Percentiles rank a stretch among this genome's conserved stretches.
These are phyloP conservation scores for Sisor rabdophorus DNA, from an alignment of 2,113 vertebrate genomes.

Conservation along the genomic window DNA sequence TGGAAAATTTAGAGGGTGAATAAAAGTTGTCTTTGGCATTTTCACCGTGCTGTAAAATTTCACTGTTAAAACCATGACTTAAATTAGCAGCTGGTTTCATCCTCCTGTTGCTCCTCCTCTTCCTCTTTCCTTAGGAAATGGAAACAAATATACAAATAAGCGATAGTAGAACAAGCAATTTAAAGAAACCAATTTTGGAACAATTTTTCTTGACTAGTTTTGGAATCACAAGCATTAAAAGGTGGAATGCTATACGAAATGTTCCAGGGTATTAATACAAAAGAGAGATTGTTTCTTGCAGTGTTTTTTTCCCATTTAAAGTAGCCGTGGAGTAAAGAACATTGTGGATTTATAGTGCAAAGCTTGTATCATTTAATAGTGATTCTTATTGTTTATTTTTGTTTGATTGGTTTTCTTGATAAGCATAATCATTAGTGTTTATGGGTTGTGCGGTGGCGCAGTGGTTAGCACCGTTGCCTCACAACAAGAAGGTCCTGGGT, in stretches of 20 bases:
- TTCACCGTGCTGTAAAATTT: neutral
- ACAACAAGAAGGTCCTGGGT: too few relatives aligned
- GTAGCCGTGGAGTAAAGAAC: neutral
- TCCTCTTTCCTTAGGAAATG: neutral
- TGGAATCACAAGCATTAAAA: constrained; percentile 4
- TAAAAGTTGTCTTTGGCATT: neutral
- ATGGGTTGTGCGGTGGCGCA: too few relatives aligned
- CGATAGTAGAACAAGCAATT: too few relatives aligned
- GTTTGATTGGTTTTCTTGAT: too few relatives aligned
- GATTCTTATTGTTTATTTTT: neutral
- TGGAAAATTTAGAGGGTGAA: too few relatives aligned
- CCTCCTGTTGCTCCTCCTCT: neutral
- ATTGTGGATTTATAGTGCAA: too few relatives aligned
- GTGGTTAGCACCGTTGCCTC: too few relatives aligned
- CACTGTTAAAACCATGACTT: neutral
- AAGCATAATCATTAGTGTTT: too few relatives aligned
- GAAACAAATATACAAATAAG: neutral
- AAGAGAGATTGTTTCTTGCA: neutral
- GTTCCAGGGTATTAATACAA: constrained; percentile 23
- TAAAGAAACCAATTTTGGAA: neutral
- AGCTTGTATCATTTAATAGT: neutral
- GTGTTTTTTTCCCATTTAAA: constrained; percentile 37
- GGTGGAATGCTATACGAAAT: constrained; percentile 9
- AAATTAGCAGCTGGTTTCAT: neutral
- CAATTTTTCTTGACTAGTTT: neutral